phyloP scores from a whole-genome alignment of 2,888 invertebrate species.

The Euzetes globulus region DNA sequence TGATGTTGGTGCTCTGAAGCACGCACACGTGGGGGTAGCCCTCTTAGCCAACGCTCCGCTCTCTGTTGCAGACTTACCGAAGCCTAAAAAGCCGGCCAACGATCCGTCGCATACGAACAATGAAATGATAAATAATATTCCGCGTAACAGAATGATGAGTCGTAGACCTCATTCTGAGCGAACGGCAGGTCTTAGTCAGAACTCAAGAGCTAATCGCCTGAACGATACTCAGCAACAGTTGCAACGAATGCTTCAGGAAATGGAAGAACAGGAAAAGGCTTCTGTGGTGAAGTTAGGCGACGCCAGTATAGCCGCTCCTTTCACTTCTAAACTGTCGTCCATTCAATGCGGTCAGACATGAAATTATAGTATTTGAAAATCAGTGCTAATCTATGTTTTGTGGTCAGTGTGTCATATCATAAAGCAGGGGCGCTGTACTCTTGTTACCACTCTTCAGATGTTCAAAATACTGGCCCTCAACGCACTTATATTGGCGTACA shows the following conservation, averaged over 20 bases:
- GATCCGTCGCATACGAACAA: slow-evolving; percentile 25
- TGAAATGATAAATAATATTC: slow-evolving; percentile 2
- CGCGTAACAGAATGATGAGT: slow-evolving; percentile 8
- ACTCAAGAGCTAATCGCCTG: neutral
- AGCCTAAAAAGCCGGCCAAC: slow-evolving; percentile 29
- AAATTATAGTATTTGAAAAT: neutral
- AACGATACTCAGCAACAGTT: slow-evolving; percentile 50
- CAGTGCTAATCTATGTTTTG: slow-evolving; percentile 41
- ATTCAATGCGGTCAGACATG: slow-evolving; percentile 76
- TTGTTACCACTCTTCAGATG: slow-evolving; percentile 99
- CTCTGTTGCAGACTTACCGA: slow-evolving; percentile 31
- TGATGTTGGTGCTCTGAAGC: slow-evolving; percentile 97
- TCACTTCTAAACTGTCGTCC: slow-evolving; percentile 93
- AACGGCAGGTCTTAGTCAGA: neutral
- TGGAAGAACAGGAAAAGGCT: slow-evolving; percentile 76
- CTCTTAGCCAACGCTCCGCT: slow-evolving; percentile 35
- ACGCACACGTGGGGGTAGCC: slow-evolving; percentile 72
- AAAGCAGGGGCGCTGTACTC: slow-evolving; percentile 96
- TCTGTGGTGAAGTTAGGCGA: slow-evolving; percentile 92
- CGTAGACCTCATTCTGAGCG: neutral
- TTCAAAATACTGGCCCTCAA: slow-evolving; percentile 98
- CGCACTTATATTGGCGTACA: slow-evolving; percentile 93
- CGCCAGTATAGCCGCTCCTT: slow-evolving; percentile 97
- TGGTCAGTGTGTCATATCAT: slow-evolving; percentile 92
- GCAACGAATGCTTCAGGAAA: slow-evolving; percentile 68